phyloP scores from a whole-genome alignment of 64 coral and sea anemone genomes.

The Platygyra sinensis region DNA sequence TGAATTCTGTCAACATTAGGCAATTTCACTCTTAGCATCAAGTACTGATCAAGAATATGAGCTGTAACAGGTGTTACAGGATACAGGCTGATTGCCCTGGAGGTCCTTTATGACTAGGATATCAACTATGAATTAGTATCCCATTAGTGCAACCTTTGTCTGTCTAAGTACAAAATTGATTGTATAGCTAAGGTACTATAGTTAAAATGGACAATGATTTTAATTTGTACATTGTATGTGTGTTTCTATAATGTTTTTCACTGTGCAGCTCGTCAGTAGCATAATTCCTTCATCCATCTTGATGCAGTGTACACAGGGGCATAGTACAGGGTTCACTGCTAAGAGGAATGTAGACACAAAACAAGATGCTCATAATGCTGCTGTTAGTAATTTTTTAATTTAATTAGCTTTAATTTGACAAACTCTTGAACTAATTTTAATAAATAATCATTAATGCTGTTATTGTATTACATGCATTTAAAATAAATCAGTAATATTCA shows the following conservation, averaged over 20 bases:
- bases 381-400: constrained; percentile 17
- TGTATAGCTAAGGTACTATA: neutral
- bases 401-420: neutral
- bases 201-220: neutral
- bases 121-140: no score
- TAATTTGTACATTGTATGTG: neutral
- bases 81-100: no score
- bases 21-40: no score
- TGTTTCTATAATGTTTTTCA: constrained; percentile 6
- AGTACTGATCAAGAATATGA: no score
- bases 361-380: constrained; percentile 21
- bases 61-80: no score
- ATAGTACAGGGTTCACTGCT: neutral
- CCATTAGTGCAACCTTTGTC: no score
- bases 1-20: no score
- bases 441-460: no score
- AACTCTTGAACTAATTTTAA: no score
- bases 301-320: constrained; percentile 32
- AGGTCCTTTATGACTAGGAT: no score
- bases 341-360: constrained; percentile 20
- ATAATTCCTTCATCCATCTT: constrained; percentile 43
- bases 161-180: no score
- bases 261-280: constrained; percentile 39
- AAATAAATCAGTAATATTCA: neutral
- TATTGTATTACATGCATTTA: neutral